Conservation (phyloP, 2,113 vertebrate genomes). For the Corythornis madagascariensis region DNA sequence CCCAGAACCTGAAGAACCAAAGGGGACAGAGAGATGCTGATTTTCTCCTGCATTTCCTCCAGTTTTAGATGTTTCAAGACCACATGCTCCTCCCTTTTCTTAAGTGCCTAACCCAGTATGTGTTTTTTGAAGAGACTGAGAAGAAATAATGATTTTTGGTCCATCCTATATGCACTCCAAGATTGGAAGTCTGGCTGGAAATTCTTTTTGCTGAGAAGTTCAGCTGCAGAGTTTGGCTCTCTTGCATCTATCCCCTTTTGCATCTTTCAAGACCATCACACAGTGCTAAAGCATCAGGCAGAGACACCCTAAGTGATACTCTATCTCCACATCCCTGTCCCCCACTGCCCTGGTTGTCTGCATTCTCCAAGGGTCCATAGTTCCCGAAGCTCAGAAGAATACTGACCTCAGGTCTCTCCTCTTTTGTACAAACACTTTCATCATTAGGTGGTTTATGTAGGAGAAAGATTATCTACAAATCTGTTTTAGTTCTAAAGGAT, state of each 20-base stretch:
- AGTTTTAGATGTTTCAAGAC: neutral
- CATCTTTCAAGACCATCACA: neutral
- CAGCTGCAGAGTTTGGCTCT: neutral
- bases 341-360: neutral
- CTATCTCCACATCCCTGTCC: neutral
- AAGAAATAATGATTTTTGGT: neutral
- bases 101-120: neutral
- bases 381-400: neutral
- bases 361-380: neutral
- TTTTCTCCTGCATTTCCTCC: neutral
- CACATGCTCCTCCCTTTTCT: neutral
- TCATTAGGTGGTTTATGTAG: neutral
- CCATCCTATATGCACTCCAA: neutral
- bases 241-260: neutral
- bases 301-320: neutral
- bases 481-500: neutral
- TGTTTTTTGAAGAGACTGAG: neutral
- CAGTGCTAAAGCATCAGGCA: neutral
- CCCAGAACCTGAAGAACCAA: neutral
- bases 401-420: neutral
- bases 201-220: neutral
- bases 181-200: neutral
- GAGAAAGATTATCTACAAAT: neutral
- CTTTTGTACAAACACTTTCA: neutral
- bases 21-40: neutral